Base-by-base conservation (phyloP, 2,113 vertebrate genomes). In the Misgurnus mizolepis region DNA sequence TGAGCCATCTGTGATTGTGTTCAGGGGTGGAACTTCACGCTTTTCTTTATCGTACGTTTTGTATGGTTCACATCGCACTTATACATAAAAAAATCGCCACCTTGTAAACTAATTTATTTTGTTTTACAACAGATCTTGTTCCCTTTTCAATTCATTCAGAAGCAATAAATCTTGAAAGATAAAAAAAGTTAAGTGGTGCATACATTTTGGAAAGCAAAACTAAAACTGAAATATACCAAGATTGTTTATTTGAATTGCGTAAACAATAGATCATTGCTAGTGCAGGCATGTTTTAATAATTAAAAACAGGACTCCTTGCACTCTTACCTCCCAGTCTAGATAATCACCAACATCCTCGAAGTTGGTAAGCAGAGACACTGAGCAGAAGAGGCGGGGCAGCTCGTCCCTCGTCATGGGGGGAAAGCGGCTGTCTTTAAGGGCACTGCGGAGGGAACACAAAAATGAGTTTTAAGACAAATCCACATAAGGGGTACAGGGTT, bases 401-500 rank as follows among this genome's bases (percentile, higher is more conserved):
- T 99, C 98, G 87, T 99, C 98, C 96, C 97, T 97, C 91, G 98
- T 99, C 98, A 99, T 97, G 85, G 98, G 97, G 93, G 98, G 98
- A 83, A 99, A 99, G 92, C 98, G 97, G 95, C 98, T 99, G 94
- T 99, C 98, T 97, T 99, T 99, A 99, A 99, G 98, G 97, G 98
- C 98, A 98, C 98, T 99, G 95, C 86, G 89, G 83, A 88, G 87
- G 85, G 4, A 73, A 70, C 66, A 76, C 78, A 15, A 58, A 50
- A 50, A 12, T 6, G 0, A 7, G 17, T 43, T 72, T 74, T 34
- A 49, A n/a, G 62, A 74, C n/a, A 75, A 45, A 80, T 15, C 22
- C 60, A 64, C 9, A 7, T 3, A 4, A 69, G 39, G 69, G 2
- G 3, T 17, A 50, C 47, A 69, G 2, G 27, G 12, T 49, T 10